Evolutionary conservation across 2,797 vertebrate genomes (phyloP).

Genomic region (Cephalopachus bancanus): DNA sequence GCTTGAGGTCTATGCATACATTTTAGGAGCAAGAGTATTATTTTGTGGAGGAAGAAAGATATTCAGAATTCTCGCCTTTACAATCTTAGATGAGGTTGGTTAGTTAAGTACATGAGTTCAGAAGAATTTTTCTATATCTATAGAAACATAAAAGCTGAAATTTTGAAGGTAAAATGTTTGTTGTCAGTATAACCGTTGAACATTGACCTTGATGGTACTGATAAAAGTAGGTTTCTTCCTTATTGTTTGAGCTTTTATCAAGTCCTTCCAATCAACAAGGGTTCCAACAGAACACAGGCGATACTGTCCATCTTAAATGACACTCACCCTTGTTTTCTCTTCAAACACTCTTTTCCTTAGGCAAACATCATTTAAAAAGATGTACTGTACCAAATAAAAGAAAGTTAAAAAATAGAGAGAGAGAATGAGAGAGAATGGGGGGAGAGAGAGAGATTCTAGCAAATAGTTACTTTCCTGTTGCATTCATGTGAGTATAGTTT

Average conservation of each 20-base stretch:
- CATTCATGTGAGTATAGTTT: background rate
- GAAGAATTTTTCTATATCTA: background rate
- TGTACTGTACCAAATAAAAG: background rate
- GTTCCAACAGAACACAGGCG: constrained; percentile 38
- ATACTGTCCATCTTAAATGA: constrained; percentile 57
- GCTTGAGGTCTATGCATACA: background rate
- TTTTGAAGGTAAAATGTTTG: constrained; percentile 14
- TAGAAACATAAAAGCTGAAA: background rate
- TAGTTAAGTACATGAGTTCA: background rate
- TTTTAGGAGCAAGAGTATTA: constrained; percentile 29
- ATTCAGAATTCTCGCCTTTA: background rate
- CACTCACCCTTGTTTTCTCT: constrained; percentile 18
- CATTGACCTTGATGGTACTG: background rate
- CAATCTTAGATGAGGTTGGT: background rate
- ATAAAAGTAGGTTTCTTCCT: background rate
- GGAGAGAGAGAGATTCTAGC: background rate
- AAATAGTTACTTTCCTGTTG: background rate
- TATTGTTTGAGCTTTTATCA: constrained; percentile 43
- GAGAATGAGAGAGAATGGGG: background rate
- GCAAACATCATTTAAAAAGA: constrained; percentile 44
- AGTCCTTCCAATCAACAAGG: background rate
- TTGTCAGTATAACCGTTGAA: constrained; percentile 1
- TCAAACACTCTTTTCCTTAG: constrained; percentile 21
- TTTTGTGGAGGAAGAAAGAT: background rate
- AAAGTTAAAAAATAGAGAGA: background rate